Evolutionary conservation across 1,140 invertebrate species (phyloP).

Genomic region (Drosophila littoralis): DNA sequence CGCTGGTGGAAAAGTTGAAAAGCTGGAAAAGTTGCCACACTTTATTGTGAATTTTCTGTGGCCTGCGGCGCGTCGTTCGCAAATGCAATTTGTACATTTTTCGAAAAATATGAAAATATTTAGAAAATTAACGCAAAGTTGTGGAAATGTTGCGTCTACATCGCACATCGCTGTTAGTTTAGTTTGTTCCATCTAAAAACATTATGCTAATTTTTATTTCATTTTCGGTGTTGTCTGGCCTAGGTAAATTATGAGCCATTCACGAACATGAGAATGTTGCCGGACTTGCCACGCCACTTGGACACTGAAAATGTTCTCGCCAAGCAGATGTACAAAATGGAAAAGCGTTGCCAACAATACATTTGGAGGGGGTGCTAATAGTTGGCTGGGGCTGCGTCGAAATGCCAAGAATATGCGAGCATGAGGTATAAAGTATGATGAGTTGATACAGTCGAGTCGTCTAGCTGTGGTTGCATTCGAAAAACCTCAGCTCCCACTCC

Average conservation of each 20-base stretch:
- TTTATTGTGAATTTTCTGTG: conserved; percentile 39
- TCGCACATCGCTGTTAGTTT: conserved; percentile 46
- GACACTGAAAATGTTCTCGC: neutral
- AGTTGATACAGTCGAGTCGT: no score
- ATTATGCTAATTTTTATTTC: conserved; percentile 67
- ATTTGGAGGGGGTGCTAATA: neutral
- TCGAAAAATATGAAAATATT: conserved; percentile 79
- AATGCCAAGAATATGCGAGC: neutral
- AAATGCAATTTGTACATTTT: conserved; percentile 77
- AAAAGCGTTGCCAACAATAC: neutral
- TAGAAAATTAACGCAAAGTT: conserved; percentile 82
- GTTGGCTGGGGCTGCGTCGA: neutral
- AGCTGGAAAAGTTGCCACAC: conserved; percentile 33
- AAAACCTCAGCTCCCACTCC: no score
- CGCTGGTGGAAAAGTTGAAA: conserved; percentile 22
- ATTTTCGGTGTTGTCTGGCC: conserved; percentile 24
- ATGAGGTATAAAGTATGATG: neutral
- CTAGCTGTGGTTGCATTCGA: no score
- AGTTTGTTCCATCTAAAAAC: conserved; percentile 54
- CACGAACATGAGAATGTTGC: conserved; percentile 8
- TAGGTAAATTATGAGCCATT: conserved; percentile 23
- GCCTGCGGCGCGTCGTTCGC: conserved; percentile 47
- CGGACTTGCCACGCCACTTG: neutral
- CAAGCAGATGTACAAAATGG: neutral
- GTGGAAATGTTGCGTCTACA: conserved; percentile 69